Conservation (phyloP, 1,140 invertebrate genomes). For the Brachionus rubens region DNA sequence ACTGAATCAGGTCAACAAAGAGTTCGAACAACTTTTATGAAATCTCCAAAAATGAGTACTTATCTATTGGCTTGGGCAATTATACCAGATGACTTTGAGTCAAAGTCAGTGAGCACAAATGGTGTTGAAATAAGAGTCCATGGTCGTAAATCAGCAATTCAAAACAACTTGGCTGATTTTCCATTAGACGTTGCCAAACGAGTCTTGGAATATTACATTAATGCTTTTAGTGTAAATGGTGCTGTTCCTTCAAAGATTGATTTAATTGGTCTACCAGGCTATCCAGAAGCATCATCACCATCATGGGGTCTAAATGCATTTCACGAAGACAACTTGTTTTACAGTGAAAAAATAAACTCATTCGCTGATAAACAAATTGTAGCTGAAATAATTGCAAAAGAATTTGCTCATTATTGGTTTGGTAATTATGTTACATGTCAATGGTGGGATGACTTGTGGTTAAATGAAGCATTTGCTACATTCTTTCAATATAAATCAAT, state of each 20-base stretch:
- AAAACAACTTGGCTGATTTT: background rate
- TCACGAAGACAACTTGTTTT: constrained; percentile 77
- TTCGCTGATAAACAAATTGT: constrained; percentile 62
- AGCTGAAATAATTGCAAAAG: constrained; percentile 73
- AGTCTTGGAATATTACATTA: background rate
- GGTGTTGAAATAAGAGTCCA: constrained; percentile 3
- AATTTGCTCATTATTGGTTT: constrained; percentile 76
- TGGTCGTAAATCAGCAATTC: background rate
- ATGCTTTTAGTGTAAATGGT: background rate
- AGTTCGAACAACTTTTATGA: constrained; percentile 29
- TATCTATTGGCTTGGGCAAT: constrained; percentile 45
- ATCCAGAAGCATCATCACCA: constrained; percentile 89
- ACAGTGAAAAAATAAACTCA: constrained; percentile 61
- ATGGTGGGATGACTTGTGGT: constrained; percentile 63
- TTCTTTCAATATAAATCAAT: constrained; percentile 52
- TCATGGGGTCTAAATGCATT: constrained; percentile 86
- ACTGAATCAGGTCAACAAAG: background rate
- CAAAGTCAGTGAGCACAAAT: too few species aligned
- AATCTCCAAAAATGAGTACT: constrained; percentile 18
- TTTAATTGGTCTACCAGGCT: constrained; percentile 88
- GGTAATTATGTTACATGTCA: constrained; percentile 74
- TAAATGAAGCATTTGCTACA: constrained; percentile 61
- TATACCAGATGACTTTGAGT: constrained; percentile 19
- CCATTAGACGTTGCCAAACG: background rate
- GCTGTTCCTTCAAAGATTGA: constrained; percentile 60